Percentiles rank a stretch among this genome's conserved stretches.
Conservation (phyloP, 2,797 vertebrate genomes). For the Dendrocincla tyrannina region DNA sequence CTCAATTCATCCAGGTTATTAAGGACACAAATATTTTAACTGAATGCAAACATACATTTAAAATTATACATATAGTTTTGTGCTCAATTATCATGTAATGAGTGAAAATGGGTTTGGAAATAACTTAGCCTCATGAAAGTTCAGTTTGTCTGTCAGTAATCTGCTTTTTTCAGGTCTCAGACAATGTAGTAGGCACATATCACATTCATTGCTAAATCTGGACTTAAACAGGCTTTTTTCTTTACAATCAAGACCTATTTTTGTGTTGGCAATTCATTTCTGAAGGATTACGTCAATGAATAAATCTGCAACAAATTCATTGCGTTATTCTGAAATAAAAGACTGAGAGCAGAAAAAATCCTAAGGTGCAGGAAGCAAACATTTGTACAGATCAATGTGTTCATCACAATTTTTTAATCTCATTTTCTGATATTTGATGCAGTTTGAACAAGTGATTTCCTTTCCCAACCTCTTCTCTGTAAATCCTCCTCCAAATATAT, state of each 20-base stretch:
- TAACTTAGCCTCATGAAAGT: not conserved
- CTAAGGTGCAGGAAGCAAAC: not conserved
- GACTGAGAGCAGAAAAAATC: not conserved
- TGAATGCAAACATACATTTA: not conserved
- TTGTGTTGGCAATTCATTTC: not conserved
- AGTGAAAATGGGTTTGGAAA: not conserved
- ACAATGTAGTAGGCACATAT: not conserved
- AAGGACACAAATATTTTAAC: not conserved
- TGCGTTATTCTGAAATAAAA: not conserved
- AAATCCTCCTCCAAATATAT: not conserved
- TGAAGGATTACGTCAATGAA: not conserved
- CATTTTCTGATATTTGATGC: constrained; percentile 12
- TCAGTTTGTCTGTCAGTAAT: not conserved
- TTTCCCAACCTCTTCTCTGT: not conserved
- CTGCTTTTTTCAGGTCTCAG: not conserved
- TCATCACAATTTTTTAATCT: not conserved
- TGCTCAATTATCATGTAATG: not conserved
- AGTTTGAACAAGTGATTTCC: not conserved
- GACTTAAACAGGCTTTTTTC: not conserved
- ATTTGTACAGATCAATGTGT: not conserved
- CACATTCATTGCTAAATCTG: not conserved
- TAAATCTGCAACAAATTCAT: not conserved
- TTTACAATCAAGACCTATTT: not conserved
- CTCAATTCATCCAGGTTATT: not conserved
- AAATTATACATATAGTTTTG: not conserved